Base-by-base conservation (phyloP, 2,113 vertebrate species). In the Pituophis catenifer region DNA sequence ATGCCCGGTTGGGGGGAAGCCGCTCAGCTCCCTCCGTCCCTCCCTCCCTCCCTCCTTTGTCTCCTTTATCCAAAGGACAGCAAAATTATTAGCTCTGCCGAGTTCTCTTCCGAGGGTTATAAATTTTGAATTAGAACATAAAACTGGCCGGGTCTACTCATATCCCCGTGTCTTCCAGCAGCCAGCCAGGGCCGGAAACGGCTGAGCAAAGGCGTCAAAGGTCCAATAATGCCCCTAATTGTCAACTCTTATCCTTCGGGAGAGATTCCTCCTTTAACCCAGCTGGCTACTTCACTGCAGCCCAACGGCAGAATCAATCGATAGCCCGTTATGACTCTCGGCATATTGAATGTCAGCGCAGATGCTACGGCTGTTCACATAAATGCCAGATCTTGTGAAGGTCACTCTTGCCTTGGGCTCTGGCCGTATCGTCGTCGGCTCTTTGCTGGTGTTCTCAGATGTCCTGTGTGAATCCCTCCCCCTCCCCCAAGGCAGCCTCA, bases 61-160 rank as follows among this genome's bases (percentile, higher is more conserved):
- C 12, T 91, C 87, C 19, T n/a, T 4, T n/a, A 54, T 90, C 91
- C 12, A n/a, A 48, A 89, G 89, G 91, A 53, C 0, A 1, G 90
- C 94, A 29, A 92, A 92, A 93, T 62, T 88, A 90, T 95, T 87
- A 81, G 81, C 92, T 0, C 17, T 1, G 0, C 26, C 55, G 53
- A 94, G 86, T 57, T 54, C 86, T 90, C 21, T 86, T 29, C 29
- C 93, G 44, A 93, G 86, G 95, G 59, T 85, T 94, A 96, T 97
- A 94, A 93, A 96, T 96, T 97, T 96, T 96, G 94, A 94, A 96
- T 96, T 95, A 96, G 95, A 89, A 93, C 94, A 96, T 96, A 96
- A 97, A 97, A 97, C 90, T 94, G 52, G 55, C 95, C 70, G 92
- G 95, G 93, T 91, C 81, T 86, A 95, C 7, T 93, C 94, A 89